These are phyloP conservation scores for Julus scanicus DNA, from an alignment of 2,888 invertebrate genomes.

Conservation along the genomic window DNA sequence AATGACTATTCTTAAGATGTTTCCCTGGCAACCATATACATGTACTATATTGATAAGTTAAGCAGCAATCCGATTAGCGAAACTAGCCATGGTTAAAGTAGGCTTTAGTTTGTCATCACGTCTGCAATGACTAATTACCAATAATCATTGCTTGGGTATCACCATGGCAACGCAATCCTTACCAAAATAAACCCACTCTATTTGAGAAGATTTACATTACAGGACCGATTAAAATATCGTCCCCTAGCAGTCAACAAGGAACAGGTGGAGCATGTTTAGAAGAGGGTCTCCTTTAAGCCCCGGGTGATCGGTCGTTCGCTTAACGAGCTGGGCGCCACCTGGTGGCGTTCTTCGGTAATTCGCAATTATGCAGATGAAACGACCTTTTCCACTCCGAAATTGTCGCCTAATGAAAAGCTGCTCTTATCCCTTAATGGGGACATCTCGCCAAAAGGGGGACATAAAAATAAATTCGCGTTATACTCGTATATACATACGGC, in stretches of 20 bases:
- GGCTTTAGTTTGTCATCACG: no score
- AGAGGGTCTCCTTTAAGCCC: conserved; percentile 10
- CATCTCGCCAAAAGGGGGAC: conserved; percentile 47
- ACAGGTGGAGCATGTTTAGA: background rate
- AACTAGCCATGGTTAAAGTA: no score
- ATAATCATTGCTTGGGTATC: background rate
- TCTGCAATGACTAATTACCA: background rate
- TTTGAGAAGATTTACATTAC: no score
- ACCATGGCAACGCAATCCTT: background rate
- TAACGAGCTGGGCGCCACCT: background rate
- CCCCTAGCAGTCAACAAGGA: background rate
- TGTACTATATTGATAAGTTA: no score
- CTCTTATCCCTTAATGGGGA: conserved; percentile 47
- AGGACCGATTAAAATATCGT: background rate
- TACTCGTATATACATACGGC: background rate
- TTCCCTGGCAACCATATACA: no score
- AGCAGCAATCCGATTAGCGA: no score
- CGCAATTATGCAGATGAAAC: conserved; percentile 43
- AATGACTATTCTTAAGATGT: no score
- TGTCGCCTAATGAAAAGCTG: conserved; percentile 47
- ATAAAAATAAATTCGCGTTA: conserved; percentile 40
- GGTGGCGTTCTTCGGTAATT: background rate
- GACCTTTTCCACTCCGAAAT: conserved; percentile 47
- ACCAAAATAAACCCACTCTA: background rate
- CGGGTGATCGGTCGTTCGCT: background rate